A percentile compares a stretch with the other conserved stretches of the same genome.
These are phyloP conservation scores for Colostygia pectinataria DNA, from an alignment of 2,888 invertebrate genomes.

Conservation along the genomic window DNA sequence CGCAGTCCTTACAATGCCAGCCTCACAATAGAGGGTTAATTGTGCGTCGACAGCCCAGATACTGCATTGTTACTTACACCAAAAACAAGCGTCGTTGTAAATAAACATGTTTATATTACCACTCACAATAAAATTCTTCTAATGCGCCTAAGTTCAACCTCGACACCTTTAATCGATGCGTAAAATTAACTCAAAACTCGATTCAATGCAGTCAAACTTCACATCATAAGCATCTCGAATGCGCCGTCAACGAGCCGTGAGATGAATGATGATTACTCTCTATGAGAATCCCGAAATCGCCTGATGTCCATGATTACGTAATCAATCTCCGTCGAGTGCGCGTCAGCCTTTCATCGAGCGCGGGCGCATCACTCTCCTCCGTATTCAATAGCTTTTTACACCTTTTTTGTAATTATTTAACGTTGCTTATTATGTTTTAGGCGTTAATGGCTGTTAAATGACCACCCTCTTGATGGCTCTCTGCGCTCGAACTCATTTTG, in stretches of 20 bases:
- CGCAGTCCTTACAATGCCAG: slow-evolving; percentile 58
- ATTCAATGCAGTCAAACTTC: slow-evolving; percentile 47
- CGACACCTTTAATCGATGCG: slow-evolving; percentile 43
- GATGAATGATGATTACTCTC: slow-evolving; percentile 76
- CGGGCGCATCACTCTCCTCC: slow-evolving; percentile 65
- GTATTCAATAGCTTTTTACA: slow-evolving; percentile 70
- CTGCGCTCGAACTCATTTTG: slow-evolving; percentile 51
- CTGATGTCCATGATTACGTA: slow-evolving; percentile 77
- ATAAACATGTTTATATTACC: slow-evolving; percentile 33
- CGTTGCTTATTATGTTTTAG: slow-evolving; percentile 71
- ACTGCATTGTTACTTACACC: slow-evolving; percentile 56
- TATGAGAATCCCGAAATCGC: slow-evolving; percentile 75
- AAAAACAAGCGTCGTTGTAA: slow-evolving; percentile 46
- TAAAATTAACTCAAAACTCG: slow-evolving; percentile 53
- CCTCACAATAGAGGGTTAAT: slow-evolving; percentile 74
- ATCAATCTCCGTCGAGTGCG: slow-evolving; percentile 76
- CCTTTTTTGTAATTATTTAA: slow-evolving; percentile 77
- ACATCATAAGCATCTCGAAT: slow-evolving; percentile 53
- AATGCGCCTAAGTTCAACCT: slow-evolving; percentile 13
- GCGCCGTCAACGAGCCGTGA: slow-evolving; percentile 71
- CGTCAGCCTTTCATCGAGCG: slow-evolving; percentile 75
- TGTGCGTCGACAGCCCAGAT: slow-evolving; percentile 75
- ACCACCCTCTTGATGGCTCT: slow-evolving; percentile 66
- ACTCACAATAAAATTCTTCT: slow-evolving; percentile 35
- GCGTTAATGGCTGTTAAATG: slow-evolving; percentile 75